Conservation (phyloP, 2,113 vertebrate species). For the Struthio camelus region DNA sequence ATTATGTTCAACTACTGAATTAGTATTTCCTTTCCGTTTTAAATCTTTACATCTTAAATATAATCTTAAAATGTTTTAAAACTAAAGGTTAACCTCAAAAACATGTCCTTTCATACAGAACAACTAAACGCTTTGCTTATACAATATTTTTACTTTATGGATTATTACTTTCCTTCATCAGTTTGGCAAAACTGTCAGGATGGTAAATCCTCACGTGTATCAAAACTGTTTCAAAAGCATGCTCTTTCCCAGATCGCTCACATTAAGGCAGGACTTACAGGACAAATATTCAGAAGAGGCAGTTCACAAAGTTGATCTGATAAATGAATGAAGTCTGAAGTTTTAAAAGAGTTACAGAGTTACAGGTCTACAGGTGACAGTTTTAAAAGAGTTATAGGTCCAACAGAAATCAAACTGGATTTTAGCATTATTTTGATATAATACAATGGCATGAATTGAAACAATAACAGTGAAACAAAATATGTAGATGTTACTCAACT, state of each 20-base stretch:
- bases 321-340: neutral
- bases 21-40: neutral
- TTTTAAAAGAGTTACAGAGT: neutral
- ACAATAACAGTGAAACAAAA: neutral
- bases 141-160: neutral
- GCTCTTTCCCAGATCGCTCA: neutral
- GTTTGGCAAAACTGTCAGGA: neutral
- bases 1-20: neutral
- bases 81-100: neutral
- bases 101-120: neutral
- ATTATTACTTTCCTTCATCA: neutral
- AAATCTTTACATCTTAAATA: neutral
- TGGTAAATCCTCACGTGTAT: neutral
- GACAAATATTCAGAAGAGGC: neutral
- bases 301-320: neutral
- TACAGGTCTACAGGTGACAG: too few relatives aligned
- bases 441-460: neutral
- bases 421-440: neutral
- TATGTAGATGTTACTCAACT: neutral
- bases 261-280: neutral
- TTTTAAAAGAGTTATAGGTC: neutral
- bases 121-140: neutral
- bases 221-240: neutral
- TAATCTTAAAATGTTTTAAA: neutral
- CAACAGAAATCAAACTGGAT: neutral